These are phyloP conservation scores for Acipenser ruthenus DNA, from an alignment of 2,797 vertebrate genomes.

Conservation along the genomic window DNA sequence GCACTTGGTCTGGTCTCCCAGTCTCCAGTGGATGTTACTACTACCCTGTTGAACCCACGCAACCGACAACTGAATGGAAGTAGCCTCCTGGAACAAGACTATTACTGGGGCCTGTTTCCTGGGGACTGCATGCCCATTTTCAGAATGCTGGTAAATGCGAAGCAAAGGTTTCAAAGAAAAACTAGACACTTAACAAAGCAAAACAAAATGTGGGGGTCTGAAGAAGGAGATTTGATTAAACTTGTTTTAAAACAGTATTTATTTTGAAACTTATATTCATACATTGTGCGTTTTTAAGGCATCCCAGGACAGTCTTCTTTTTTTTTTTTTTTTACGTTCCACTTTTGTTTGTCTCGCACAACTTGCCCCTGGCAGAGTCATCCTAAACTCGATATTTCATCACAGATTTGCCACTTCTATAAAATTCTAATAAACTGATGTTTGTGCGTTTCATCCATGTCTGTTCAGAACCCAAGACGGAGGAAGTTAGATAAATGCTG, in stretches of 20 bases:
- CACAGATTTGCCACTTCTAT: slow-evolving; percentile 24
- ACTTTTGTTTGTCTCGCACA: slow-evolving; percentile 41
- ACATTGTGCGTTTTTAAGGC: slow-evolving; percentile 39
- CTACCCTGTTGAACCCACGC: slow-evolving; percentile 74
- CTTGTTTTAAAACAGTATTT: slow-evolving; percentile 56
- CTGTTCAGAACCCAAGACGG: slow-evolving; percentile 35
- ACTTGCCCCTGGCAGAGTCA: slow-evolving; percentile 37
- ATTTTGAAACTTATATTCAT: slow-evolving; percentile 63
- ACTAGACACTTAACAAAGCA: slow-evolving; percentile 32
- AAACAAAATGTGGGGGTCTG: slow-evolving; percentile 36
- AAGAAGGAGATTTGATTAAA: neutral
- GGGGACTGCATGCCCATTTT: slow-evolving; percentile 84
- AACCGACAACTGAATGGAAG: slow-evolving; percentile 80
- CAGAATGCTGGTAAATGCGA: slow-evolving; percentile 74
- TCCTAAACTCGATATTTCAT: slow-evolving; percentile 16
- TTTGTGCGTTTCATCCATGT: slow-evolving; percentile 43
- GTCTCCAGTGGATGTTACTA: slow-evolving; percentile 74
- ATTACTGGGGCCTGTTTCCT: slow-evolving; percentile 73
- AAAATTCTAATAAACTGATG: slow-evolving; percentile 37
- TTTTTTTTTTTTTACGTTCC: slow-evolving; percentile 34
- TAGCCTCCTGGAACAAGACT: slow-evolving; percentile 65
- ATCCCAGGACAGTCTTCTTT: slow-evolving; percentile 31
- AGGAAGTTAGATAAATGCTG: slow-evolving; percentile 27
- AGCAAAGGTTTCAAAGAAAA: slow-evolving; percentile 40
- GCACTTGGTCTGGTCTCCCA: slow-evolving; percentile 67